Conservation (phyloP, 92 coral and sea anemone genomes). For the Bergia sp. region DNA sequence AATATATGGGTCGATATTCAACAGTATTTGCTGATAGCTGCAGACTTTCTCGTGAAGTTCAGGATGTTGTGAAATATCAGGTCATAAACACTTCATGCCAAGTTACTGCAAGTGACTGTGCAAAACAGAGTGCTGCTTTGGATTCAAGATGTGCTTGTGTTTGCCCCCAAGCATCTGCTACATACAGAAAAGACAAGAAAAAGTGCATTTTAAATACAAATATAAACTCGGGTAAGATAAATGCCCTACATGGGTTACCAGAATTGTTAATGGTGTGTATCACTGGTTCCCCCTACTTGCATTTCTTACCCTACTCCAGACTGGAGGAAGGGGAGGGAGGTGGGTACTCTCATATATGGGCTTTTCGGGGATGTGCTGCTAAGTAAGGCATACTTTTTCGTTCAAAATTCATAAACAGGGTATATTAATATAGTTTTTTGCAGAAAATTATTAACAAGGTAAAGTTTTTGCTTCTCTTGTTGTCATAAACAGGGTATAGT, state of each 20-base stretch:
- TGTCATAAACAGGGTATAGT: too few relatives aligned
- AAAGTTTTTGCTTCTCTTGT: too few relatives aligned
- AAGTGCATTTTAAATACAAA: background rate
- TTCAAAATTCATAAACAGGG: too few relatives aligned
- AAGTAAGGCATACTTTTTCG: too few relatives aligned
- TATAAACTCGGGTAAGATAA: constrained; percentile 3
- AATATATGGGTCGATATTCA: background rate
- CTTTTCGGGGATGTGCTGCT: too few relatives aligned
- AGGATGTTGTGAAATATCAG: background rate
- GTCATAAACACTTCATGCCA: background rate
- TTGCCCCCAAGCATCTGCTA: background rate
- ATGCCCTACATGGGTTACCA: background rate
- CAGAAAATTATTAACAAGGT: too few relatives aligned
- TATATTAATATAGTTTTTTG: too few relatives aligned
- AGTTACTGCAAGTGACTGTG: constrained; percentile 11
- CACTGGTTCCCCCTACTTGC: too few relatives aligned
- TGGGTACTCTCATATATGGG: too few relatives aligned
- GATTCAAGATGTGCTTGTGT: constrained; percentile 14
- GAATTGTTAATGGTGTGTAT: too few relatives aligned
- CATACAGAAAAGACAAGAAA: constrained; percentile 26
- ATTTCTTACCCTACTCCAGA: too few relatives aligned
- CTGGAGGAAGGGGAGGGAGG: too few relatives aligned
- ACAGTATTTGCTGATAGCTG: constrained; percentile 11
- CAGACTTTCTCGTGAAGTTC: constrained; percentile 1
- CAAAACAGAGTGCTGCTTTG: background rate